These are phyloP conservation scores for Drosophila macrospina DNA, from an alignment of 2,888 invertebrate species.

Conservation along the genomic window DNA sequence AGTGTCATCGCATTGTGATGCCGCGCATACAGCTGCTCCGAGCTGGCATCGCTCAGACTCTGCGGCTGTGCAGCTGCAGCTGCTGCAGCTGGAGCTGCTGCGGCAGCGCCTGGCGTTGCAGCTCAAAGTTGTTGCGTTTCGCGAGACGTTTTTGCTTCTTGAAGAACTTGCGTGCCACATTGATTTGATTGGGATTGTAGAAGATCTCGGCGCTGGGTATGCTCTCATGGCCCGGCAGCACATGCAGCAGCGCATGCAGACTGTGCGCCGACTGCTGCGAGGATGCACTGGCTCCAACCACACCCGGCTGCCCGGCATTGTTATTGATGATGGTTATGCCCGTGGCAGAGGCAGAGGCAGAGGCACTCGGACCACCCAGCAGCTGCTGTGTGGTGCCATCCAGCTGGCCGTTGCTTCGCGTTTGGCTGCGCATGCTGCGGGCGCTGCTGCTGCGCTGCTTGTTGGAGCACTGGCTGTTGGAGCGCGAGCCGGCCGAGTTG, in stretches of 20 bases:
- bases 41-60: slow-evolving; percentile 87
- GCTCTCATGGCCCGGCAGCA: slow-evolving; percentile 63
- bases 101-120: slow-evolving; percentile 85
- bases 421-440: slow-evolving; percentile 88
- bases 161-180: slow-evolving; percentile 96
- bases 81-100: slow-evolving; percentile 85
- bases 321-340: slow-evolving; percentile 72
- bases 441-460: slow-evolving; percentile 88
- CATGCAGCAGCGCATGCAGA: slow-evolving; percentile 70
- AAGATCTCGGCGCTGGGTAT: slow-evolving; percentile 91
- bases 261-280: slow-evolving; percentile 58
- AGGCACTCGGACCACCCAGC: slow-evolving; percentile 41
- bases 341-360: slow-evolving; percentile 10
- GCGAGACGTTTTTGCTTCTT: slow-evolving; percentile 92
- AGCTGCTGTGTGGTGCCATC: slow-evolving; percentile 73
- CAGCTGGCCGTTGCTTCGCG: slow-evolving; percentile 70
- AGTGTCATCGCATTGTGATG: slow-evolving; percentile 86
- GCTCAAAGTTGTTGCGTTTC: slow-evolving; percentile 90
- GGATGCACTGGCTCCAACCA: slow-evolving; percentile 22
- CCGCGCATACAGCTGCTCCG: slow-evolving; percentile 82
- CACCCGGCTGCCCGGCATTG: slow-evolving; percentile 52
- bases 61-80: slow-evolving; percentile 84
- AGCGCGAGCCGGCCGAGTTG: slow-evolving; percentile 86
- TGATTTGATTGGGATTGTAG: slow-evolving; percentile 97
- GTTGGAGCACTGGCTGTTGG: slow-evolving; percentile 90